Conservation (phyloP, 2,888 invertebrate genomes). For the Chrysolina oricalcia region DNA sequence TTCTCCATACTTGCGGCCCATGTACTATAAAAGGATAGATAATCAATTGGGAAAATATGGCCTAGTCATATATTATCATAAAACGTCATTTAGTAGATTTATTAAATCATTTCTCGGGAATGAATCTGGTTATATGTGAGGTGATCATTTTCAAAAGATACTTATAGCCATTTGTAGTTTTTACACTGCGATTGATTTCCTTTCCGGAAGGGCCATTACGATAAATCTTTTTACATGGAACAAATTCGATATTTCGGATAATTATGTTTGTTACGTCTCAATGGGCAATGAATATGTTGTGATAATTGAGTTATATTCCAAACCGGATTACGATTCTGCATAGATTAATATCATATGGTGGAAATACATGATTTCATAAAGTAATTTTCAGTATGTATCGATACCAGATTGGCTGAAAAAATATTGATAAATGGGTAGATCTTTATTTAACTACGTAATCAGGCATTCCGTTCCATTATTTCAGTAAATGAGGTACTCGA, state of each 20-base stretch:
- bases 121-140: constrained; percentile 68
- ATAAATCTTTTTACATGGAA: constrained; percentile 48
- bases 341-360: background rate
- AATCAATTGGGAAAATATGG: constrained; percentile 52
- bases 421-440: too few species aligned
- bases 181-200: constrained; percentile 58
- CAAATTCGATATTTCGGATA: constrained; percentile 40
- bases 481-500: too few species aligned
- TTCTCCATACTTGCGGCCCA: constrained; percentile 1
- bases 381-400: background rate
- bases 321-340: background rate
- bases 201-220: constrained; percentile 39
- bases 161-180: constrained; percentile 61
- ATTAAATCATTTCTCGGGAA: constrained; percentile 70
- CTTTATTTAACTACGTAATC: too few species aligned
- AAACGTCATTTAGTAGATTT: constrained; percentile 72
- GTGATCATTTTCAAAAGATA: constrained; percentile 69
- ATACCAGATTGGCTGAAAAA: background rate
- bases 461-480: too few species aligned
- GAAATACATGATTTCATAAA: background rate
- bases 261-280: constrained; percentile 20
- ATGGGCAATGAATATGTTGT: constrained; percentile 34
- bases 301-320: constrained; percentile 14
- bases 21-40: constrained; percentile 37
- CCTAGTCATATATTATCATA: constrained; percentile 70